Evolutionary conservation across 2,888 invertebrate species (phyloP).

Genomic region (Netelia melanura): DNA sequence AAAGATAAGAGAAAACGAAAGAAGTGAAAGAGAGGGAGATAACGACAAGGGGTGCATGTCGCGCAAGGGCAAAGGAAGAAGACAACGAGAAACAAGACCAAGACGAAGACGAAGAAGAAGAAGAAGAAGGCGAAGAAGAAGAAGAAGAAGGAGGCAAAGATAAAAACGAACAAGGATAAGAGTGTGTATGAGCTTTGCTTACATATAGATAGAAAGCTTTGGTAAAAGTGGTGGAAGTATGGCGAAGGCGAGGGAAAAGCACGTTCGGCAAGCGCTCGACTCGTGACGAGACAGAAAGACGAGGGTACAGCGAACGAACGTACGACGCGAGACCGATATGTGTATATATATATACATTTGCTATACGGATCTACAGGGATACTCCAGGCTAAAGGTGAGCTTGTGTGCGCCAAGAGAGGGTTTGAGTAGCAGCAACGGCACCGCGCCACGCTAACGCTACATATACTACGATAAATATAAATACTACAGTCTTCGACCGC

Average conservation of each 20-base stretch:
- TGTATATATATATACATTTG: neutral
- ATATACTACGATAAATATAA: neutral
- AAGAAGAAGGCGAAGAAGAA: conserved; percentile 28
- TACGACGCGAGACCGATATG: neutral
- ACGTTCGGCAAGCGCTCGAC: conserved; percentile 55
- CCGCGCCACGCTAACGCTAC: neutral
- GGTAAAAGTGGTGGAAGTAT: conserved; percentile 43
- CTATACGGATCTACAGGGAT: conserved; percentile 15
- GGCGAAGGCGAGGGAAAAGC: conserved; percentile 51
- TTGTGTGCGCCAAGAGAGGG: conserved; percentile 17
- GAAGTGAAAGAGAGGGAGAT: conserved; percentile 20
- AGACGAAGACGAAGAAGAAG: conserved; percentile 37
- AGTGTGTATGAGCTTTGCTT: conserved; percentile 67
- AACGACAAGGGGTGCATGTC: conserved; percentile 5
- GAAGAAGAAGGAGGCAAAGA: conserved; percentile 26
- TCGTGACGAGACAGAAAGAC: conserved; percentile 37
- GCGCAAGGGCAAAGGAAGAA: conserved; percentile 9
- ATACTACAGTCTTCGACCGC: conserved; percentile 36
- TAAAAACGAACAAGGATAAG: conserved; percentile 41
- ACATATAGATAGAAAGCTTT: neutral
- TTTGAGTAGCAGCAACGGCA: conserved; percentile 10
- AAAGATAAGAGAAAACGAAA: conserved; percentile 11
- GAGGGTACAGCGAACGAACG: conserved; percentile 1
- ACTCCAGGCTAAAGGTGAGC: conserved; percentile 6
- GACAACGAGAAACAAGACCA: conserved; percentile 33